A percentile compares a stretch with the other conserved stretches of the same genome.
Conservation (phyloP, 2,113 vertebrate species). For the Eira barbara region DNA sequence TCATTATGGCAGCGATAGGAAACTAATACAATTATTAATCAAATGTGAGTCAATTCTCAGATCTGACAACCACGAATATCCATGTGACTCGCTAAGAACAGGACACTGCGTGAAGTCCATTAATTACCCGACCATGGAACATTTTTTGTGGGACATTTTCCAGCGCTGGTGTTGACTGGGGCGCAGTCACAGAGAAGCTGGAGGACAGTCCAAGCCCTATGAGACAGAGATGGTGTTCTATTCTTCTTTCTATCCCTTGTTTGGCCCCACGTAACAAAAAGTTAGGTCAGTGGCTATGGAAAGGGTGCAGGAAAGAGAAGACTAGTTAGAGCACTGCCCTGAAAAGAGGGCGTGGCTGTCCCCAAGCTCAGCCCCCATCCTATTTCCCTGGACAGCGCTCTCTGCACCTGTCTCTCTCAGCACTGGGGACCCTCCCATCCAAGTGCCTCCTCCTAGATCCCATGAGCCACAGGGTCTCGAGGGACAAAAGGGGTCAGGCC, state of each 20-base stretch:
- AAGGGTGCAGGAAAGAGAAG: not conserved
- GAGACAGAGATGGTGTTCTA: not conserved
- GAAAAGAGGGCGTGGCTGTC: not conserved
- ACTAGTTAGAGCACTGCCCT: rapidly evolving
- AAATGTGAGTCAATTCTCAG: not conserved
- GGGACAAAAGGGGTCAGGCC: not conserved
- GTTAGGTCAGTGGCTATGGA: rapidly evolving
- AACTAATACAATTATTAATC: not conserved
- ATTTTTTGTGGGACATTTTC: not conserved
- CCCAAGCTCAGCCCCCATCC: not conserved
- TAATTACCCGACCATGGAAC: rapidly evolving
- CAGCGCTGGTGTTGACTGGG: not conserved
- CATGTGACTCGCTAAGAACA: not conserved
- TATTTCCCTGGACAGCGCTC: not conserved
- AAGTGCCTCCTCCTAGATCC: not conserved
- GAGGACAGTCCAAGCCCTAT: no score
- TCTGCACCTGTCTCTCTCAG: not conserved
- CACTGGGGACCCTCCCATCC: not conserved
- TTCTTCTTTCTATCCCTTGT: not conserved
- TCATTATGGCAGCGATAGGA: not conserved
- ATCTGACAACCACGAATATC: not conserved
- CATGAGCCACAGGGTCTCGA: not conserved
- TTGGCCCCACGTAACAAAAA: not conserved
- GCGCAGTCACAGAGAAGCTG: not conserved
- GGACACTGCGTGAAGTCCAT: not conserved